Conservation (phyloP, 2,888 invertebrate genomes). For the Adelognathus sp. region DNA sequence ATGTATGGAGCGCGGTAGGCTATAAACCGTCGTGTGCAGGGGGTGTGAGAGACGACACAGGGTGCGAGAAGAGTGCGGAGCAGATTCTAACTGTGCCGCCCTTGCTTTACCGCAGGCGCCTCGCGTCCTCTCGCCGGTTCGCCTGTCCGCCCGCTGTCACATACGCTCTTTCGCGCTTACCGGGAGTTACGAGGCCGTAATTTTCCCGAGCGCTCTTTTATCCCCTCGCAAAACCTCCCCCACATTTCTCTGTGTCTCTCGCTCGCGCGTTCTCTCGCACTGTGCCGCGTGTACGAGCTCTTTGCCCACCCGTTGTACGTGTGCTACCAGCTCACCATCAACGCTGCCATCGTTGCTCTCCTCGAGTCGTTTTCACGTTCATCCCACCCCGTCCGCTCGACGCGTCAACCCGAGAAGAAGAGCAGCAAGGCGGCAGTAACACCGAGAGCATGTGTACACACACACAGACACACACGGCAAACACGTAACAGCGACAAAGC, state of each 20-base stretch:
- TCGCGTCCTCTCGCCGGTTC: slow-evolving; percentile 58
- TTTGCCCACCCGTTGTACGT: slow-evolving; percentile 2
- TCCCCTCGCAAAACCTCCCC: slow-evolving; percentile 61
- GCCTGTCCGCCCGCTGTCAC: slow-evolving; percentile 73
- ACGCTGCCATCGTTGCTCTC: slow-evolving; percentile 1
- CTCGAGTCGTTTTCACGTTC: slow-evolving; percentile 29
- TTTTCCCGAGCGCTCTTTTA: slow-evolving; percentile 69
- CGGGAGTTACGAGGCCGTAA: slow-evolving; percentile 79
- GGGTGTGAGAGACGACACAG: slow-evolving; percentile 1
- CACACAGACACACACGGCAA: not conserved
- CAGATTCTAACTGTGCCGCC: not conserved
- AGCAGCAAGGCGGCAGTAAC: slow-evolving; percentile 35
- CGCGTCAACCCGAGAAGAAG: slow-evolving; percentile 1
- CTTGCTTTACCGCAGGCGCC: slow-evolving; percentile 9
- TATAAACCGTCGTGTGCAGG: slow-evolving; percentile 33
- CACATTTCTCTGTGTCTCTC: not conserved
- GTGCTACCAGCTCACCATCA: slow-evolving; percentile 5
- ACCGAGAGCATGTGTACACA: not conserved
- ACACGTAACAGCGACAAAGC: slow-evolving; percentile 35
- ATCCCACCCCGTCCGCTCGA: not conserved
- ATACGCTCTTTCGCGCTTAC: slow-evolving; percentile 77
- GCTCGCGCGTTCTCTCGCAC: not conserved
- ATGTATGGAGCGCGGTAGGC: slow-evolving; percentile 15
- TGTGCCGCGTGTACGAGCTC: slow-evolving; percentile 11
- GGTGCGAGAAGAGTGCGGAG: slow-evolving; percentile 28